Evolutionary conservation across 64 coral and sea anemone species (phyloP).

Genomic region (Montipora sp.): DNA sequence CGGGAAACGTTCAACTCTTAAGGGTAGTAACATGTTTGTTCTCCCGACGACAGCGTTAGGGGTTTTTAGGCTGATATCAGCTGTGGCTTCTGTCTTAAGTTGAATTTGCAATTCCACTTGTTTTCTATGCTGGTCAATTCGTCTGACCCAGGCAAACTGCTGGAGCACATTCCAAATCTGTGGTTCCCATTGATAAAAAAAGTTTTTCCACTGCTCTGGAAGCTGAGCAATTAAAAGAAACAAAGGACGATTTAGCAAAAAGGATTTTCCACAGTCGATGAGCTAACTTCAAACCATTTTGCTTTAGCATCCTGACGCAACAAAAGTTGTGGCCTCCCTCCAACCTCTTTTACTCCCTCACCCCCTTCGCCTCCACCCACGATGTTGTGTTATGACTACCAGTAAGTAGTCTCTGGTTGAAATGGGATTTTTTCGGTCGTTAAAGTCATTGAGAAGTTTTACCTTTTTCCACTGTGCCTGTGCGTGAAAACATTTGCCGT

Average conservation of each 20-base stretch:
- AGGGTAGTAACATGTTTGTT: background rate
- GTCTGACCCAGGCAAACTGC: constrained; percentile 21
- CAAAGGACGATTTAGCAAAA: background rate
- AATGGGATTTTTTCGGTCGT: no score
- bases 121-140: background rate
- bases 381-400: no score
- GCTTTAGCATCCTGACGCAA: background rate
- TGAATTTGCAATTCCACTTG: constrained; percentile 15
- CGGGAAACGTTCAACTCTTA: constrained; percentile 5
- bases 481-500: background rate
- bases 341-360: no score
- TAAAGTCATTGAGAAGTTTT: background rate
- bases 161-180: constrained; percentile 60
- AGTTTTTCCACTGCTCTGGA: constrained; percentile 16
- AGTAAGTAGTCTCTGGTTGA: no score
- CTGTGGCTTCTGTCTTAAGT: constrained; percentile 16
- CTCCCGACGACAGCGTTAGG: constrained; percentile 7
- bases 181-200: constrained; percentile 39
- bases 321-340: no score
- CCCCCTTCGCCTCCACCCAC: no score
- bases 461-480: constrained; percentile 16
- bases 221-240: constrained; percentile 23
- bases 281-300: background rate
- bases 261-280: no score
- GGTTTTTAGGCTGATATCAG: background rate